These are phyloP conservation scores for Prenolepis imparis DNA, from an alignment of 2,888 invertebrate species.

Conservation along the genomic window DNA sequence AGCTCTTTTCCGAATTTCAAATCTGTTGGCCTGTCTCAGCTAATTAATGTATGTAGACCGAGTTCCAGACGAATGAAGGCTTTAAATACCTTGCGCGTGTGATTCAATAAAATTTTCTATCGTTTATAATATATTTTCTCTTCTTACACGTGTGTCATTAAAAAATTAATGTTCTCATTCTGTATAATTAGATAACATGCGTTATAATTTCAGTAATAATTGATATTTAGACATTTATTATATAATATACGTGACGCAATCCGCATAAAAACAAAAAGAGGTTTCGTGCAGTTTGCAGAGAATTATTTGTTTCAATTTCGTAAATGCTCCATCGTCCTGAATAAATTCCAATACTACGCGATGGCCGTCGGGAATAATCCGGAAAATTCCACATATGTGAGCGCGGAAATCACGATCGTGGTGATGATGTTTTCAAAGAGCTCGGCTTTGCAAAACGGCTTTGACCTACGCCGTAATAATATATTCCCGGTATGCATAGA, in stretches of 20 bases:
- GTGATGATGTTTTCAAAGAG: slow-evolving; percentile 63
- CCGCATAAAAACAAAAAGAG: slow-evolving; percentile 27
- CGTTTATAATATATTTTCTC: neutral
- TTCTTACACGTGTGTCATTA: neutral
- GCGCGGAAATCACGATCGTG: slow-evolving; percentile 50
- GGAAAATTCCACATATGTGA: slow-evolving; percentile 26
- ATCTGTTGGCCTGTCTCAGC: slow-evolving; percentile 8
- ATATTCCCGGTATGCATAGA: slow-evolving; percentile 44
- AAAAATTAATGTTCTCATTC: neutral
- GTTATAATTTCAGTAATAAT: slow-evolving; percentile 10
- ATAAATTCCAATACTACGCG: slow-evolving; percentile 19
- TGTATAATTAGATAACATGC: neutral
- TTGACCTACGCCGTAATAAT: slow-evolving; percentile 67
- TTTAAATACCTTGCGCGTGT: neutral
- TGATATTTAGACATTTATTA: slow-evolving; percentile 36
- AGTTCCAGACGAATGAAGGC: neutral
- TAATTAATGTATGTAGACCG: slow-evolving; percentile 43
- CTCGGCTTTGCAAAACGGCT: slow-evolving; percentile 62
- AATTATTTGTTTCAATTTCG: slow-evolving; percentile 55
- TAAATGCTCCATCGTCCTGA: slow-evolving; percentile 45
- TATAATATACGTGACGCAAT: neutral
- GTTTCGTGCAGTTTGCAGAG: slow-evolving; percentile 35
- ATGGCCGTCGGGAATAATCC: slow-evolving; percentile 38
- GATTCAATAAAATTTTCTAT: neutral
- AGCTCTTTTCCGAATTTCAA: slow-evolving; percentile 34